These are phyloP conservation scores for Poeciliopsis gracilis DNA, from an alignment of 2,797 vertebrate species.

Conservation along the genomic window DNA sequence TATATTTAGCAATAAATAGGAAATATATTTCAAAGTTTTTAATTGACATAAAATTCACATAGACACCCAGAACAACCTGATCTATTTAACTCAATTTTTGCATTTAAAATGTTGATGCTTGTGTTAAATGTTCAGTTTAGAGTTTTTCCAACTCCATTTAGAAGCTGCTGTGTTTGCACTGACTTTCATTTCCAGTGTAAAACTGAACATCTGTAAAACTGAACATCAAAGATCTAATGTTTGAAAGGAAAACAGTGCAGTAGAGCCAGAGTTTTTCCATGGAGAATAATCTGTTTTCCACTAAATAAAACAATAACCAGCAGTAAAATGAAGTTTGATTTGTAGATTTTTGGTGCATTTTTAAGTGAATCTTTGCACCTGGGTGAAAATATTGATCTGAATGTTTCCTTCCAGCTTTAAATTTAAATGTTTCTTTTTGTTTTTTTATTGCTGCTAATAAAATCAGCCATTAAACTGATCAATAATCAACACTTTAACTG, in stretches of 20 bases:
- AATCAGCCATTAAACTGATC: slow-evolving; percentile 43
- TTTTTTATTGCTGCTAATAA: slow-evolving; percentile 19
- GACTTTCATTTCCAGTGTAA: slow-evolving; percentile 5
- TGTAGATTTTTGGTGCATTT: slow-evolving; percentile 14
- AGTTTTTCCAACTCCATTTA: not conserved
- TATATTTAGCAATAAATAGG: not conserved
- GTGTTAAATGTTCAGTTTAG: not conserved
- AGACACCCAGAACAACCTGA: not conserved
- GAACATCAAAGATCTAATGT: slow-evolving; percentile 7
- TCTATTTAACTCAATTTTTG: not conserved
- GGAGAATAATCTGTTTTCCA: slow-evolving; percentile 39
- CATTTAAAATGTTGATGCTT: not conserved
- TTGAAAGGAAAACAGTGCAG: slow-evolving; percentile 42
- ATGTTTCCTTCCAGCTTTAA: not conserved
- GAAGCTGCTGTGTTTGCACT: slow-evolving; percentile 4
- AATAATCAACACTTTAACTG: slow-evolving; percentile 26
- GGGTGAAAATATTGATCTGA: not conserved
- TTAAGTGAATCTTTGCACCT: not conserved
- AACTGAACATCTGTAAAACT: not conserved
- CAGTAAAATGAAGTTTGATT: slow-evolving; percentile 13
- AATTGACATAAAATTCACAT: not conserved
- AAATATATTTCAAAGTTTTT: not conserved
- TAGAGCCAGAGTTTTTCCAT: slow-evolving; percentile 29
- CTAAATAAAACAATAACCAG: not conserved
- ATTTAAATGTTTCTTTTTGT: not conserved